Conservation (phyloP, 2,888 invertebrate genomes). For the Cenopis cana region DNA sequence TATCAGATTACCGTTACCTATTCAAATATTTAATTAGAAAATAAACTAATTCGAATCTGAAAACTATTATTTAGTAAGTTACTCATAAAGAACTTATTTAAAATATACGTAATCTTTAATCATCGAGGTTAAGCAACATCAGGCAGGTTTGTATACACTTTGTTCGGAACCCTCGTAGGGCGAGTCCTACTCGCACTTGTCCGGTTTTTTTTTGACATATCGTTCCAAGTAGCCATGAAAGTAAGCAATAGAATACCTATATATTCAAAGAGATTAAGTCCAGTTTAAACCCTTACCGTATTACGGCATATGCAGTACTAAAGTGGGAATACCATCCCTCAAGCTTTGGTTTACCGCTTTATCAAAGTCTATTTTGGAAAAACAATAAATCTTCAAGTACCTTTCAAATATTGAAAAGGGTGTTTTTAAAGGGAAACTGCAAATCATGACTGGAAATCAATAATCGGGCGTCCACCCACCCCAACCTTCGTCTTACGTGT, state of each 20-base stretch:
- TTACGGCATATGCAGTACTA: background rate
- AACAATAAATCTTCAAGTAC: slow-evolving; percentile 26
- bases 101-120: too few relatives aligned
- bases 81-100: too few relatives aligned
- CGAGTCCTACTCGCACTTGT: too few relatives aligned
- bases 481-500: slow-evolving; percentile 36
- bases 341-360: slow-evolving; percentile 28
- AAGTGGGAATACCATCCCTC: slow-evolving; percentile 10
- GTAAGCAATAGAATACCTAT: background rate
- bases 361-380: slow-evolving; percentile 32
- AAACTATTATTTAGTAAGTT: too few relatives aligned
- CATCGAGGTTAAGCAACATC: too few relatives aligned
- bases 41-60: background rate
- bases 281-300: background rate
- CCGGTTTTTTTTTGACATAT: too few relatives aligned
- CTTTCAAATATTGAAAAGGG: slow-evolving; percentile 31
- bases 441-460: slow-evolving; percentile 41
- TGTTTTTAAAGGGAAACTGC: slow-evolving; percentile 33
- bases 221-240: background rate
- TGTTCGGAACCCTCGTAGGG: too few relatives aligned
- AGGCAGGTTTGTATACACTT: too few relatives aligned
- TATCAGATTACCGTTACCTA: too few relatives aligned
- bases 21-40: background rate
- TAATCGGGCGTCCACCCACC: slow-evolving; percentile 30
- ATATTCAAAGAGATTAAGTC: background rate